These are phyloP conservation scores for Nautilus pompilius DNA, from an alignment of 1,140 invertebrate species.

Conservation along the genomic window DNA sequence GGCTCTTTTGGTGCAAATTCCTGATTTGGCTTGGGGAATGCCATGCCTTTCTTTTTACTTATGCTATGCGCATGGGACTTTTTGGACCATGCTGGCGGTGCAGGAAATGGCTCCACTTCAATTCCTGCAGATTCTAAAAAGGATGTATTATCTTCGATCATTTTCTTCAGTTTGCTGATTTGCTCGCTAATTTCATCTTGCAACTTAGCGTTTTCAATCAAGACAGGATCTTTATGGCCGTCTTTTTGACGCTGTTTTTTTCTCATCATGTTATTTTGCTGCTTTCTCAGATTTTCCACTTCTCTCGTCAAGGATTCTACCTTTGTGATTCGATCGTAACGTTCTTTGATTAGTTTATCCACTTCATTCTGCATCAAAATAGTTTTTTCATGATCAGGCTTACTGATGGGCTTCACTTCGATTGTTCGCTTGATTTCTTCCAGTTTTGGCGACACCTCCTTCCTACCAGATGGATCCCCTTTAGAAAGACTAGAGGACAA, in stretches of 20 bases:
- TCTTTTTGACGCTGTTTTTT: slow-evolving; percentile 44
- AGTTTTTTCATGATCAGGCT: not conserved
- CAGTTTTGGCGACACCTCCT: not conserved
- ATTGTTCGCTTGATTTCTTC: not conserved
- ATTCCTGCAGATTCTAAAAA: not conserved
- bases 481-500: not conserved
- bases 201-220: slow-evolving; percentile 44
- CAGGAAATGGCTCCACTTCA: not conserved
- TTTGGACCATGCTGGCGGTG: no score
- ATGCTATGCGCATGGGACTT: no score
- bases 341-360: slow-evolving; percentile 23
- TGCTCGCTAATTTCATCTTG: slow-evolving; percentile 45
- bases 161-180: slow-evolving; percentile 15
- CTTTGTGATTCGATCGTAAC: slow-evolving; percentile 20
- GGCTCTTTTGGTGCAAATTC: no score
- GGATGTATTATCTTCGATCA: slow-evolving; percentile 6
- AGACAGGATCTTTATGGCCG: slow-evolving; percentile 46
- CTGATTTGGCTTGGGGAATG: no score
- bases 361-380: slow-evolving; percentile 15
- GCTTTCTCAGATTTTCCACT: slow-evolving; percentile 33
- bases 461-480: not conserved
- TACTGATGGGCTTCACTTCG: not conserved
- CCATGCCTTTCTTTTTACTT: no score
- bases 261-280: slow-evolving; percentile 48
- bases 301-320: slow-evolving; percentile 33